These are phyloP conservation scores for Anas platyrhynchos DNA, from an alignment of 2,113 vertebrate species.

Conservation along the genomic window DNA sequence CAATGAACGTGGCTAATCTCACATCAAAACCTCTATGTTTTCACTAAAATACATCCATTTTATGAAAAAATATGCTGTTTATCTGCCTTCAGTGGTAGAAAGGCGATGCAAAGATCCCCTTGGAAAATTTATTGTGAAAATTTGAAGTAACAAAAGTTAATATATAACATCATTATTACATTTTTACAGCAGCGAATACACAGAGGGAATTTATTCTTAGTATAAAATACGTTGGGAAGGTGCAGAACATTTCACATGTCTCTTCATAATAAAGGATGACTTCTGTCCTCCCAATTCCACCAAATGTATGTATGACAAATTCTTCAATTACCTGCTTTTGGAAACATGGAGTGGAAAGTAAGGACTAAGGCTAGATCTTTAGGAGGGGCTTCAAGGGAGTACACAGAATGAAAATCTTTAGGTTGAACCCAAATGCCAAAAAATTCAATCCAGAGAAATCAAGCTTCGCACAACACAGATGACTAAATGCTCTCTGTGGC, in stretches of 20 bases:
- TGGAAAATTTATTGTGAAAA: neutral
- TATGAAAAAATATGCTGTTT: no score
- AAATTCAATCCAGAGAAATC: neutral
- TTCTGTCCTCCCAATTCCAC: neutral
- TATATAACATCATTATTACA: neutral
- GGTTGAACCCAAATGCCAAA: neutral
- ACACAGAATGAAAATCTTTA: neutral
- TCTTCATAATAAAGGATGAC: neutral
- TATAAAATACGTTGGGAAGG: neutral
- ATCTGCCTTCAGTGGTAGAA: neutral
- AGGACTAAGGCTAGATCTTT: neutral
- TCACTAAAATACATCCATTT: neutral
- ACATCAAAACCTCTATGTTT: neutral
- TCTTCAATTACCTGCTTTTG: neutral
- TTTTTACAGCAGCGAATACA: no score
- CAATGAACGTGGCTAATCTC: neutral
- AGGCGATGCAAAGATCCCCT: neutral
- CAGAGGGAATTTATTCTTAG: neutral
- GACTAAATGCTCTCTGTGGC: constrained; percentile 39
- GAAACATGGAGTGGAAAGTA: neutral
- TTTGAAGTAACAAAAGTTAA: neutral
- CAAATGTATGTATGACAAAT: neutral
- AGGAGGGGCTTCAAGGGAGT: neutral
- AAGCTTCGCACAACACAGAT: neutral
- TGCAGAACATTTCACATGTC: neutral